Evolutionary conservation across 2,888 invertebrate species (phyloP), one percentile per base, ranked within the genome.

Genomic region (Mechanitis mazaeus): DNA sequence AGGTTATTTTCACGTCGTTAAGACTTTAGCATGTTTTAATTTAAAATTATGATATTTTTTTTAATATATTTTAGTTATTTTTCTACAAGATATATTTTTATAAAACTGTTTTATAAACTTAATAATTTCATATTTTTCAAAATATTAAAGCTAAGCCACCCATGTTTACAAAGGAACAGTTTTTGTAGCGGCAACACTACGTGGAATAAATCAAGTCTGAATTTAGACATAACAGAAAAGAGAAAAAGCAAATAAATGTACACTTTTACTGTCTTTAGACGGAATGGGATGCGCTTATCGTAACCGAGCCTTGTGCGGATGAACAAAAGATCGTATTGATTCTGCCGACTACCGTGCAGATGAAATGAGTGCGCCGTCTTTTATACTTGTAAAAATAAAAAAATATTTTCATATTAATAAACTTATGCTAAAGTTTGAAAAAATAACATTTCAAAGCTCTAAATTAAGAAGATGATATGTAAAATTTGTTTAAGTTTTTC

Each of bases 251-350:
- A 77, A 79, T 77, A 80, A 77, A 77, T 72, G 74, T 72, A 78
- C 79, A 83, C 81, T 80, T 80, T 81, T 80, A 81, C 80, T 79
- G 81, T 79, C 78, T 80, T 75, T 73, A 75, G 76, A 71, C 72
- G 75, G 72, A 72, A 74, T 78, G 76, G 78, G 79, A 75, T 72
- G 76, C 75, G 80, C 78, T 81, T 84, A 84, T 80, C 83, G 79
- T 75, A 68, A 68, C 63, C 78, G 70, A 62, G 70, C 85, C 86
- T 77, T 85, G 80, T 85, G 84, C 64, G 85, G 85, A 81, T 72
- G 77, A 76, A 86, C 86, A 86, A 85, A 84, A 86, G 85, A 79
- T 75, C 70, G 81, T 79, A 83, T 85, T 85, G 83, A 84, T 84
- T 79, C 79, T 75, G 84, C 83, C 84, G 85, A 81, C 84, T 76